These are phyloP conservation scores for Python bivittatus DNA, from an alignment of 2,113 vertebrate species.

Conservation along the genomic window DNA sequence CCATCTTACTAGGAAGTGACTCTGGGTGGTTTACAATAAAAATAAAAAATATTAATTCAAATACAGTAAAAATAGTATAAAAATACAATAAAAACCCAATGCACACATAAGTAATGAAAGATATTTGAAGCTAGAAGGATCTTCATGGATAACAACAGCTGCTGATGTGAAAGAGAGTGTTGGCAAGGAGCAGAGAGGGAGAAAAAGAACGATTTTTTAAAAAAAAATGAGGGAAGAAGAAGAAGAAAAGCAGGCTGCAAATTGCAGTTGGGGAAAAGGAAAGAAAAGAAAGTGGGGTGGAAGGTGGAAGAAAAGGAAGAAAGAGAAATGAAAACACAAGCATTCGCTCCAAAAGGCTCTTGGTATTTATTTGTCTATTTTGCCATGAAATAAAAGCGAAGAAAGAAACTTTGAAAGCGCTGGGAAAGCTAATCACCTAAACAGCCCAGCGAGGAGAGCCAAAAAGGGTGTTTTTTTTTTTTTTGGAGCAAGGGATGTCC, in stretches of 20 bases:
- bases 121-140: conserved; percentile 51
- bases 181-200: conserved; percentile 12
- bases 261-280: conserved; percentile 53
- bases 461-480: not conserved
- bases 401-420: not conserved
- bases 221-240: not conserved
- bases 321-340: not conserved
- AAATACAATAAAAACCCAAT: too few relatives aligned
- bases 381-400: not conserved
- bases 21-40: too few relatives aligned
- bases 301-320: not conserved
- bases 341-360: conserved; percentile 27
- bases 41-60: too few relatives aligned
- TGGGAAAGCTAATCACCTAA: not conserved
- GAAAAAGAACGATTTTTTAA: conserved; percentile 10
- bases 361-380: conserved; percentile 54
- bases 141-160: conserved; percentile 58
- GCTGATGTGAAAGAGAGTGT: conserved; percentile 40
- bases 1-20: too few relatives aligned
- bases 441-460: conserved; percentile 19
- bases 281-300: not conserved
- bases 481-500: not conserved
- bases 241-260: conserved; percentile 21
- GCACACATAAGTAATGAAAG: too few relatives aligned
- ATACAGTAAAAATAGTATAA: too few relatives aligned